Percentiles rank a stretch among this genome's conserved stretches.
Conservation (phyloP, 2,888 invertebrate genomes). For the Cremastinae sp. region DNA sequence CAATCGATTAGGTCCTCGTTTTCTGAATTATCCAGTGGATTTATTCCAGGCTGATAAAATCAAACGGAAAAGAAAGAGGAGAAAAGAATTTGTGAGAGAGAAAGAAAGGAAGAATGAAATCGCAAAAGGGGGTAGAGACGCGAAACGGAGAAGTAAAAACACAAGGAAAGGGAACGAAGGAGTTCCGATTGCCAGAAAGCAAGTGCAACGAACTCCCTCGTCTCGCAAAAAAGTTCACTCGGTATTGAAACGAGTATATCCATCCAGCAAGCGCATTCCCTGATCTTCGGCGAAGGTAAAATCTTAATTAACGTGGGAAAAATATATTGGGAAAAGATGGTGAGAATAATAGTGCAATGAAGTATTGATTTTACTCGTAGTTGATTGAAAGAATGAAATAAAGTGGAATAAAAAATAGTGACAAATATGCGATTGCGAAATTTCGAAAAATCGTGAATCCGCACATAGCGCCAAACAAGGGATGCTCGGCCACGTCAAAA, state of each 20-base stretch:
- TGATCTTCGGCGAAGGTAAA: slow-evolving; percentile 8
- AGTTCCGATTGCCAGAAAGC: slow-evolving; percentile 7
- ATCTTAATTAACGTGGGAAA: slow-evolving; percentile 1
- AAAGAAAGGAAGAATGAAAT: slow-evolving; percentile 18
- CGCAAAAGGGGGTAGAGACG: neutral
- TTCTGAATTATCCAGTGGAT: slow-evolving; percentile 59
- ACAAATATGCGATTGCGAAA: slow-evolving; percentile 19
- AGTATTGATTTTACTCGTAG: slow-evolving; percentile 17
- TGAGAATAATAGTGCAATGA: slow-evolving; percentile 24
- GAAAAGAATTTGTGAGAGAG: slow-evolving; percentile 10
- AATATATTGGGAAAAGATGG: neutral
- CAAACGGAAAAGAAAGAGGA: slow-evolving; percentile 31
- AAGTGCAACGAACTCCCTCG: slow-evolving; percentile 38
- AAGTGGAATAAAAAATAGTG: slow-evolving; percentile 31
- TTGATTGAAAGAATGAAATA: slow-evolving; percentile 32
- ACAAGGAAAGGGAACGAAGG: neutral
- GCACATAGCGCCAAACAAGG: slow-evolving; percentile 25
- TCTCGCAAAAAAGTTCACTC: slow-evolving; percentile 35
- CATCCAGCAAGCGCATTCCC: slow-evolving; percentile 8
- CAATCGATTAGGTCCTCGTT: slow-evolving; percentile 60
- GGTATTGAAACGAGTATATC: slow-evolving; percentile 14
- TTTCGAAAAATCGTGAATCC: slow-evolving; percentile 20
- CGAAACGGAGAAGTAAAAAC: slow-evolving; percentile 4
- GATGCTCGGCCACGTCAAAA: slow-evolving; percentile 42
- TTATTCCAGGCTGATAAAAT: slow-evolving; percentile 58